Percentiles rank a stretch among this genome's conserved stretches.
These are phyloP conservation scores for Actinopyga echinites DNA, from an alignment of 53 echinoderm and acorn worm genomes.

Conservation along the genomic window DNA sequence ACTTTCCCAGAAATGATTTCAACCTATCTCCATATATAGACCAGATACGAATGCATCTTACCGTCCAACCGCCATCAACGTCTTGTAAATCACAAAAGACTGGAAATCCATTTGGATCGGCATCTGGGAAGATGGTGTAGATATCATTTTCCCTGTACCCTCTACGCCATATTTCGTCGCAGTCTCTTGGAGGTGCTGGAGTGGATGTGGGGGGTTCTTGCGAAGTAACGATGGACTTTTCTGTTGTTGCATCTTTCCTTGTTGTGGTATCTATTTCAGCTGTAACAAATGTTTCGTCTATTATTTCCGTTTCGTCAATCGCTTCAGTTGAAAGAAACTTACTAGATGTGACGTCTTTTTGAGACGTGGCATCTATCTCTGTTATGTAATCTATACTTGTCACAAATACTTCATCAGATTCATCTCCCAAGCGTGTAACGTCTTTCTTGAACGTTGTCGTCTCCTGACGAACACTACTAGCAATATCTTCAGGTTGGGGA, in stretches of 20 bases:
- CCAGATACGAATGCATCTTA: neutral
- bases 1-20: no score
- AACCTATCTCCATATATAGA: no score
- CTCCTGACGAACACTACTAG: neutral
- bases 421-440: no score
- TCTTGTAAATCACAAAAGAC: slow-evolving; percentile 4
- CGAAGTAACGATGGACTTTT: neutral
- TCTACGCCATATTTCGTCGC: slow-evolving; percentile 4
- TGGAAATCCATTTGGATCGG: neutral
- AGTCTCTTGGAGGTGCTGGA: slow-evolving; percentile 17
- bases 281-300: no score
- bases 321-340: no score
- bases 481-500: neutral
- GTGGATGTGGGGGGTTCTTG: neutral
- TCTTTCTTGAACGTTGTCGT: no score
- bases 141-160: neutral
- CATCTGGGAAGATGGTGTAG: neutral
- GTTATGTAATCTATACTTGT: no score
- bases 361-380: no score
- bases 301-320: no score
- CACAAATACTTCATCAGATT: no score
- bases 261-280: no score
- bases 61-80: slow-evolving; percentile 31
- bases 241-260: neutral
- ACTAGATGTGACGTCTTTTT: no score